Conservation (phyloP, 2,113 vertebrate genomes). For the Setophaga coronata region DNA sequence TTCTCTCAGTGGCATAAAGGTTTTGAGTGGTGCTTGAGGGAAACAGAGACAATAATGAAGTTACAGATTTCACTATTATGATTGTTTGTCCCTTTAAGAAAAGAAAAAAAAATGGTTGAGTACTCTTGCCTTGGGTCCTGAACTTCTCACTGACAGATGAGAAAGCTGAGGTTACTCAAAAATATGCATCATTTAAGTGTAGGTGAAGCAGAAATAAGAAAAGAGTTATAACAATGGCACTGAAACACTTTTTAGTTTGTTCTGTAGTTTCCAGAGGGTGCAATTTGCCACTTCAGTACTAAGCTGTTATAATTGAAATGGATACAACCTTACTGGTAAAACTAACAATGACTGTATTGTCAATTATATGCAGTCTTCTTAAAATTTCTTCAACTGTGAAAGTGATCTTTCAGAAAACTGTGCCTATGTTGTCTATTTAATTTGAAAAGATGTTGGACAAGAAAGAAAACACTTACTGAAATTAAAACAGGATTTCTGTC, state of each 20-base stretch:
- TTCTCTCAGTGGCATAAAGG: not conserved
- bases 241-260: not conserved
- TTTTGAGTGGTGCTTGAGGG: not conserved
- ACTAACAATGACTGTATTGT: not conserved
- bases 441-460: not conserved
- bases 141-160: not conserved
- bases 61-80: not conserved
- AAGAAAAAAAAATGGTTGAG: not conserved
- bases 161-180: not conserved
- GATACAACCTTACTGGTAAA: not conserved
- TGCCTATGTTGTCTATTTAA: not conserved
- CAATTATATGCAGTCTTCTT: not conserved
- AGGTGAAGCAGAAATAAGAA: not conserved
- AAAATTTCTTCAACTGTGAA: not conserved
- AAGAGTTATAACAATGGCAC: not conserved
- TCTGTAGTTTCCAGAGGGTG: not conserved
- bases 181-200: not conserved
- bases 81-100: not conserved
- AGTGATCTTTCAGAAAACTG: not conserved
- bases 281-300: not conserved
- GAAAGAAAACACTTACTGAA: not conserved
- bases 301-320: not conserved
- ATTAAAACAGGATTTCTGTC: not conserved
- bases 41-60: not conserved
- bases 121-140: not conserved